A percentile compares a stretch with the other conserved stretches of the same genome.
Conservation (phyloP, 2,888 invertebrate species). For the Phanerotoma sp. region DNA sequence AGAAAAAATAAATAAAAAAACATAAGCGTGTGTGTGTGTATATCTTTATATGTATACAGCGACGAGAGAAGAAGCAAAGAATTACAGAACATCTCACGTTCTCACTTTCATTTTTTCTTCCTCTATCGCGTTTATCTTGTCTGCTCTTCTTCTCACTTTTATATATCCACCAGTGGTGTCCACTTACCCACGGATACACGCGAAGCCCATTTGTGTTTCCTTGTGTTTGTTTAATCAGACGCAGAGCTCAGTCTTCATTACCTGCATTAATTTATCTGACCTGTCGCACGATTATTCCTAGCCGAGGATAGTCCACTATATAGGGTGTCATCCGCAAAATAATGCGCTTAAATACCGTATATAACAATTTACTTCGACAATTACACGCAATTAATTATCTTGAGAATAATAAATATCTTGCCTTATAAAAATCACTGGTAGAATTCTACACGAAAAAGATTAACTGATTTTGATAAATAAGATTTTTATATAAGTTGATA, state of each 20-base stretch:
- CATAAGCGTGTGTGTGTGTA: slow-evolving; percentile 5
- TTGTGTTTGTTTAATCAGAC: slow-evolving; percentile 55
- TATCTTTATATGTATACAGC: slow-evolving; percentile 25
- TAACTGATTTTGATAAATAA: no score
- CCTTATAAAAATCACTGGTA: no score
- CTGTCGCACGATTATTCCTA: slow-evolving; percentile 45
- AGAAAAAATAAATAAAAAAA: slow-evolving; percentile 32
- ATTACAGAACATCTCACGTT: slow-evolving; percentile 35
- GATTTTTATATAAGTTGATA: no score
- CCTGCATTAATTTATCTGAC: slow-evolving; percentile 52
- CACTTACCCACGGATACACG: slow-evolving; percentile 22
- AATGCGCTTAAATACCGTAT: no score
- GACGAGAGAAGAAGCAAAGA: slow-evolving; percentile 33
- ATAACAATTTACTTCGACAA: no score
- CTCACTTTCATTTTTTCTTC: slow-evolving; percentile 14
- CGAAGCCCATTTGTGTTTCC: slow-evolving; percentile 42
- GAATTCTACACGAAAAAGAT: no score
- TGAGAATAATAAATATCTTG: no score
- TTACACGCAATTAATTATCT: no score
- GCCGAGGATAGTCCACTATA: slow-evolving; percentile 11
- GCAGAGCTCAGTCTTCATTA: slow-evolving; percentile 54
- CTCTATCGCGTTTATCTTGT: slow-evolving; percentile 8
- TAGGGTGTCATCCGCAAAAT: no score
- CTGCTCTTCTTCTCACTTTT: slow-evolving; percentile 14
- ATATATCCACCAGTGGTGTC: slow-evolving; percentile 11